Conservation (phyloP, 2,113 vertebrate genomes). For the Microcebus griseorufus region DNA sequence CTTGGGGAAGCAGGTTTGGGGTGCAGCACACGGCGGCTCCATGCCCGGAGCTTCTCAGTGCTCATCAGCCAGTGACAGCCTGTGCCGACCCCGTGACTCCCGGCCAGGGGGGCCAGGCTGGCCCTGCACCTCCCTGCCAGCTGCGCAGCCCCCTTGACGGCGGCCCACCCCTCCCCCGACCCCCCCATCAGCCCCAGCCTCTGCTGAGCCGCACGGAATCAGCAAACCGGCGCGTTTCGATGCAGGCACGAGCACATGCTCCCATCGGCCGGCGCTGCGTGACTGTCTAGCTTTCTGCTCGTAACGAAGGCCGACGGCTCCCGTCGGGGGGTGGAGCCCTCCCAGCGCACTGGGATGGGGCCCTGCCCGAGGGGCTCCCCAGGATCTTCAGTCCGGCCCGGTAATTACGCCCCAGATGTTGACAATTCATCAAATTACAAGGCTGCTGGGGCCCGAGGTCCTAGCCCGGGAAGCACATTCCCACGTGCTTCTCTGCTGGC, state of each 20-base stretch:
- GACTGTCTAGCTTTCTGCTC: not conserved
- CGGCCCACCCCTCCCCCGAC: not conserved
- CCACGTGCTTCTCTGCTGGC: not conserved
- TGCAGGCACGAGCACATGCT: not conserved
- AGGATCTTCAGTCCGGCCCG: conserved; percentile 53
- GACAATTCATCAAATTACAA: conserved; percentile 73
- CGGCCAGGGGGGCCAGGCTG: not conserved
- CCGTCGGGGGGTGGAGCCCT: not conserved
- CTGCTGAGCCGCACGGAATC: not conserved
- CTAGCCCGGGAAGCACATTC: conserved; percentile 32
- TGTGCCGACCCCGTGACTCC: rapidly evolving
- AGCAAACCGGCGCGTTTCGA: not conserved
- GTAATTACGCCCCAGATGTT: conserved; percentile 64
- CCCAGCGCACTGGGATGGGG: not conserved
- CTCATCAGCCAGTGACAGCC: no score
- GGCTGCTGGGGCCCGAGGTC: conserved; percentile 41
- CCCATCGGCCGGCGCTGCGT: not conserved
- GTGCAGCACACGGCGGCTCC: not conserved
- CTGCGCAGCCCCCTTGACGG: not conserved
- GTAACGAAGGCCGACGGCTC: conserved; percentile 38
- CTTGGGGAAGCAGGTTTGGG: not conserved
- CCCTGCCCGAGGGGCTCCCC: not conserved
- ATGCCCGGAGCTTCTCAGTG: not conserved
- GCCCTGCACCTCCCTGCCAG: not conserved
- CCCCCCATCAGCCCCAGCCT: not conserved